A percentile compares a stretch with the other conserved stretches of the same genome.
Evolutionary conservation across 2,113 vertebrate genomes (phyloP).

Genomic region (Andinoacara biseriatus): DNA sequence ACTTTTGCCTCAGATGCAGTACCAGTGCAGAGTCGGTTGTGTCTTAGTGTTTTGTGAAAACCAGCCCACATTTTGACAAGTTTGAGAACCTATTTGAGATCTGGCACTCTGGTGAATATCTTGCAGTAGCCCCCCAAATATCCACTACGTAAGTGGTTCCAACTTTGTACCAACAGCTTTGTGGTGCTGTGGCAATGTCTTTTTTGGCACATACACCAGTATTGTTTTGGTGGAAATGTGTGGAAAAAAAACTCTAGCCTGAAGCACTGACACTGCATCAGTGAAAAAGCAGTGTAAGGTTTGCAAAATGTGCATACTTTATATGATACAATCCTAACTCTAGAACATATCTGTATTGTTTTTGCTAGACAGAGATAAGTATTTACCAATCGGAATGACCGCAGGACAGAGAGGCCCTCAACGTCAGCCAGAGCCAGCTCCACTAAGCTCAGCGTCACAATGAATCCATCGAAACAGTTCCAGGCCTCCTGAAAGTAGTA

Average conservation of each 20-base stretch:
- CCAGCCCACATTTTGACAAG: not conserved
- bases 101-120: not conserved
- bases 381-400: slow-evolving; percentile 97
- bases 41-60: not conserved
- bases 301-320: not conserved
- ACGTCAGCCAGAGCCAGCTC: slow-evolving; percentile 93
- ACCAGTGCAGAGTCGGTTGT: not conserved
- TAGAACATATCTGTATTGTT: not conserved
- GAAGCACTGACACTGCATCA: not conserved
- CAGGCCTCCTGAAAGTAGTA: slow-evolving; percentile 99
- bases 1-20: slow-evolving; percentile 4
- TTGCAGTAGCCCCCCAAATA: not conserved
- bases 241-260: not conserved
- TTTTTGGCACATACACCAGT: not conserved
- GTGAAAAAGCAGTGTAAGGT: not conserved
- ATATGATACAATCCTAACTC: not conserved
- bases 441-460: slow-evolving; percentile 97
- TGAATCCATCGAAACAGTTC: slow-evolving; percentile 99
- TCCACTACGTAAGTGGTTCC: not conserved
- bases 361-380: not conserved
- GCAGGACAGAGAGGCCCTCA: slow-evolving; percentile 95
- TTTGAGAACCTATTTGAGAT: not conserved
- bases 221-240: not conserved
- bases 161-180: not conserved
- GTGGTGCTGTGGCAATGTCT: not conserved